These are phyloP conservation scores for Stichopus horrens DNA, from an alignment of 53 echinoderm and acorn worm genomes.

Conservation along the genomic window DNA sequence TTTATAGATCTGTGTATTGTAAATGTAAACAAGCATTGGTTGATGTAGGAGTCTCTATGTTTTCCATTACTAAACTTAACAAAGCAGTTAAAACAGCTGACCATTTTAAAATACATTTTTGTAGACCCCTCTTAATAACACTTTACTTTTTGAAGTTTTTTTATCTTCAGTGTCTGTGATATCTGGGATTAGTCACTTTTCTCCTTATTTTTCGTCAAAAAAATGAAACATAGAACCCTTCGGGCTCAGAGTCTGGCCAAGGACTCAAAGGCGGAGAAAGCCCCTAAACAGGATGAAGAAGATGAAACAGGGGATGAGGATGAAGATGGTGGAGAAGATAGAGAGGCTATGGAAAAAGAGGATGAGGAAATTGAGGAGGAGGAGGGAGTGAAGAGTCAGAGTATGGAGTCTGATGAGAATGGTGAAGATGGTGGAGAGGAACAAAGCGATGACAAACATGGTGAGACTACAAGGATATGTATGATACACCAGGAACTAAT, in stretches of 20 bases:
- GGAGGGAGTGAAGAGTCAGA: conserved; percentile 45
- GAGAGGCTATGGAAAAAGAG: conserved; percentile 44
- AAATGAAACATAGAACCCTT: neutral
- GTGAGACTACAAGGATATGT: neutral
- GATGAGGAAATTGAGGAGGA: conserved; percentile 12
- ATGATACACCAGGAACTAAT: too few species aligned
- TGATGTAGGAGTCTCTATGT: too few species aligned
- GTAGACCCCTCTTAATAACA: too few species aligned
- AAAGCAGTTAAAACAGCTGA: too few species aligned
- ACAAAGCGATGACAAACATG: neutral
- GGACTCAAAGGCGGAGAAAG: neutral
- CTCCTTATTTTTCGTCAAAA: too few species aligned
- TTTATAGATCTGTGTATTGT: too few species aligned
- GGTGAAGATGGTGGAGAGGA: conserved; percentile 25
- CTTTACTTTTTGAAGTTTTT: too few species aligned
- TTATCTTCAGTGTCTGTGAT: too few species aligned
- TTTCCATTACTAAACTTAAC: too few species aligned
- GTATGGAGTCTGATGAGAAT: conserved; percentile 8
- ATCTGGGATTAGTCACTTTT: too few species aligned
- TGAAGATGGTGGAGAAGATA: conserved; percentile 37
- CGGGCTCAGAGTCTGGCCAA: neutral
- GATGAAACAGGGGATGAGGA: conserved; percentile 58
- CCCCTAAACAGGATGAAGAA: neutral
- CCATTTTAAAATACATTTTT: too few species aligned
- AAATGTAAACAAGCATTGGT: too few species aligned